These are phyloP conservation scores for Gallinago media DNA, from an alignment of 2,113 vertebrate species.

Conservation along the genomic window DNA sequence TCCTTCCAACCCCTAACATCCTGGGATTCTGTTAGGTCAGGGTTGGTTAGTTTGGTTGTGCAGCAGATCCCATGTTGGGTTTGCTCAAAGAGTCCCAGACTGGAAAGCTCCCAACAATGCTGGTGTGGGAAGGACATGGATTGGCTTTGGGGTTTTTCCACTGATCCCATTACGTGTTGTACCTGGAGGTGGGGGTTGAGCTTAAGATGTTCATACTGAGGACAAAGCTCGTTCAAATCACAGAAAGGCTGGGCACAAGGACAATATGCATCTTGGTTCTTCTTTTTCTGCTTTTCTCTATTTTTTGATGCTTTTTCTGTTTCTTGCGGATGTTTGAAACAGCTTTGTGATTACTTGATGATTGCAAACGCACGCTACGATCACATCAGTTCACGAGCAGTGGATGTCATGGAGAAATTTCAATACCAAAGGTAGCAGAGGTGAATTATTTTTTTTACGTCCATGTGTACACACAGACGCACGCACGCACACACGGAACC, in stretches of 20 bases:
- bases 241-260: neutral
- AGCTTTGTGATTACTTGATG: neutral
- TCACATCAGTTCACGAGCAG: accelerated
- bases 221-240: neutral
- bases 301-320: neutral
- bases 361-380: neutral
- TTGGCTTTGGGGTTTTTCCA: neutral
- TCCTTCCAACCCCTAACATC: no score
- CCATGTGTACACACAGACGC: no score
- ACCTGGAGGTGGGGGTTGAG: neutral
- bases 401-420: neutral
- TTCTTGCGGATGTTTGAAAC: neutral
- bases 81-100: neutral
- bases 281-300: neutral
- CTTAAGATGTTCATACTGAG: neutral
- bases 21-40: no score
- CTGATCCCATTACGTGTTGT: neutral
- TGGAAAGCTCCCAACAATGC: neutral
- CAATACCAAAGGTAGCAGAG: conserved; percentile 38
- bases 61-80: neutral
- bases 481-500: neutral
- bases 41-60: neutral
- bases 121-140: accelerated
- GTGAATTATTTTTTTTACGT: neutral
- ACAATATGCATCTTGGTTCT: neutral